phyloP scores from a whole-genome alignment of 1,140 invertebrate species.

The Nasonia giraulti region DNA sequence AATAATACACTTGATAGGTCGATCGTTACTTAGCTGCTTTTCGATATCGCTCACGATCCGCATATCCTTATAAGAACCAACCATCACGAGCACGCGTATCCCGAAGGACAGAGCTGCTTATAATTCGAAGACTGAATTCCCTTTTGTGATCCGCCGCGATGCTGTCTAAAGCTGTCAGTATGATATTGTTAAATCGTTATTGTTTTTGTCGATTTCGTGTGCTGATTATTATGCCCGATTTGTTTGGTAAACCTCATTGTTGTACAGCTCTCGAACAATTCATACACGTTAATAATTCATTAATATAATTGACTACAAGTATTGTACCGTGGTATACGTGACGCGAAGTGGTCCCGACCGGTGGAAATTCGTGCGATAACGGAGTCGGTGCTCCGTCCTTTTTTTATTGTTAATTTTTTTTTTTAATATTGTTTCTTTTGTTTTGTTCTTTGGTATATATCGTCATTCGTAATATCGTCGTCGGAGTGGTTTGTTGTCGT shows the following conservation, averaged over 20 bases:
- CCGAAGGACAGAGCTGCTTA: not conserved
- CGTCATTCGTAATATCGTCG: not conserved
- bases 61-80: not conserved
- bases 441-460: conserved; percentile 21
- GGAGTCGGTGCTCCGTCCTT: conserved; percentile 47
- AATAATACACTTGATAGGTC: too few species aligned
- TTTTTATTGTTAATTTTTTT: conserved; percentile 6
- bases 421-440: conserved; percentile 19
- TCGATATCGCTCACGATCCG: too few species aligned
- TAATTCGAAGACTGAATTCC: too few species aligned
- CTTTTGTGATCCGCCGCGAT: too few species aligned
- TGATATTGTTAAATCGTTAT: not conserved
- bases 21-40: too few species aligned
- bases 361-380: conserved; percentile 61
- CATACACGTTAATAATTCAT: conserved; percentile 52
- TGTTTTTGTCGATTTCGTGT: not conserved
- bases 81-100: conserved; percentile 17
- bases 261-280: conserved; percentile 25
- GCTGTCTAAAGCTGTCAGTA: not conserved
- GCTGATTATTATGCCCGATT: not conserved
- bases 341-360: conserved; percentile 68
- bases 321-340: conserved; percentile 67
- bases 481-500: conserved; percentile 7
- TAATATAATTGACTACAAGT: conserved; percentile 69
- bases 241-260: not conserved